Evolutionary conservation across 2,113 vertebrate species (phyloP).

Genomic region (Sinocyclocheilus anophthalmus): DNA sequence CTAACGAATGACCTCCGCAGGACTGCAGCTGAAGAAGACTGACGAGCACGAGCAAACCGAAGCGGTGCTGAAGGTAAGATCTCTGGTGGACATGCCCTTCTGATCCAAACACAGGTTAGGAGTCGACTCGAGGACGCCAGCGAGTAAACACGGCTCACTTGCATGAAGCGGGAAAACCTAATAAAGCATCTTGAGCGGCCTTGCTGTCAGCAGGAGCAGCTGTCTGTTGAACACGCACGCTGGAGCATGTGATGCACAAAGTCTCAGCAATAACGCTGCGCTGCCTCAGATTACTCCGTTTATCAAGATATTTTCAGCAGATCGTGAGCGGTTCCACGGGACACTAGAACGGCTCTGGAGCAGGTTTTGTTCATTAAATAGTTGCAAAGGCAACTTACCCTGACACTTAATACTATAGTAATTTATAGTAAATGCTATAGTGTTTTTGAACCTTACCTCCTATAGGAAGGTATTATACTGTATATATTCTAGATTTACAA

Average conservation of each 20-base stretch:
- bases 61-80: constrained; percentile 65
- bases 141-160: neutral
- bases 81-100: neutral
- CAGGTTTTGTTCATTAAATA: too few relatives aligned
- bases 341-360: too few relatives aligned
- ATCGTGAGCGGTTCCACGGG: neutral
- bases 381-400: neutral
- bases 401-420: too few relatives aligned
- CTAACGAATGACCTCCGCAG: constrained; percentile 53
- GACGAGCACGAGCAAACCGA: constrained; percentile 72
- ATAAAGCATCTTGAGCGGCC: too few relatives aligned
- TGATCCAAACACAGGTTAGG: neutral
- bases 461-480: too few relatives aligned
- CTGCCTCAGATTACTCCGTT: too few relatives aligned
- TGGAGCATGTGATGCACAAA: neutral
- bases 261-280: too few relatives aligned
- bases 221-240: neutral
- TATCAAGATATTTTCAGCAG: too few relatives aligned
- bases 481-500: too few relatives aligned
- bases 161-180: neutral
- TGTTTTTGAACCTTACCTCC: too few relatives aligned
- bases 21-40: constrained; percentile 54
- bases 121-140: neutral
- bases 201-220: too few relatives aligned
- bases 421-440: too few relatives aligned